Base-by-base conservation (phyloP, 2,797 vertebrate species). In the Atherinosoma microstoma region DNA sequence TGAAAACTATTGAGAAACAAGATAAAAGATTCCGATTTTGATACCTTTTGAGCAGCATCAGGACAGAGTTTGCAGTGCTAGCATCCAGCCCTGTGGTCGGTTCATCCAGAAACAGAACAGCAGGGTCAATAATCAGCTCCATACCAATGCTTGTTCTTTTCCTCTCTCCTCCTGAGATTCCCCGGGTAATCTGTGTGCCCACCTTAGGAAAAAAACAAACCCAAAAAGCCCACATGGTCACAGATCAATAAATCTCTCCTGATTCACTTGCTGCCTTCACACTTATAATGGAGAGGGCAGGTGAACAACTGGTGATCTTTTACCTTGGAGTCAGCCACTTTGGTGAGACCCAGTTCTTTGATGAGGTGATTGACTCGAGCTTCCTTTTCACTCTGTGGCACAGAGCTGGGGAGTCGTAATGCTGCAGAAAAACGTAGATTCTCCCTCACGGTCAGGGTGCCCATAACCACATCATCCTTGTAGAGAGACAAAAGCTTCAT, bases 121-220 rank as follows among this genome's bases (percentile, higher is more conserved):
- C 85, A 2, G 98, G 97, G 67, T 99, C 96, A 0, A 93, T 97
- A 77, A 99, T 97, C 58, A 99, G 91, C 88, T 99, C 98, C 97
- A 99, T 98, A 2, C 96, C 98, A 3, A 99, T 99, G 85, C 82
- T 98, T 7, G 97, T 98, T 88, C 97, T 96, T 92, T 99, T 99
- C 45, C 96, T 91, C 87, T 99, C 98, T 56, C 98, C 98, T 80
- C 98, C 97, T 0, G 98, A 99, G 69, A 99, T 95, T 0, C 98
- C 98, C 0, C 97, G 95, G 27, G 77, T 94, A 83, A 97, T 89
- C 83, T 94, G 94, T 20, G 96, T 98, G 66, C 98, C 98, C 75
- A 99, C 96, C 98, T 54, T 22, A 22, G 13, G 24, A 42, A 24
- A 30, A 42, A 16, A 45, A 58, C 7, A 47, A 57, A 75, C 36